phyloP scores from a whole-genome alignment of 1,140 invertebrate species.

The Sarcophaga bullata region DNA sequence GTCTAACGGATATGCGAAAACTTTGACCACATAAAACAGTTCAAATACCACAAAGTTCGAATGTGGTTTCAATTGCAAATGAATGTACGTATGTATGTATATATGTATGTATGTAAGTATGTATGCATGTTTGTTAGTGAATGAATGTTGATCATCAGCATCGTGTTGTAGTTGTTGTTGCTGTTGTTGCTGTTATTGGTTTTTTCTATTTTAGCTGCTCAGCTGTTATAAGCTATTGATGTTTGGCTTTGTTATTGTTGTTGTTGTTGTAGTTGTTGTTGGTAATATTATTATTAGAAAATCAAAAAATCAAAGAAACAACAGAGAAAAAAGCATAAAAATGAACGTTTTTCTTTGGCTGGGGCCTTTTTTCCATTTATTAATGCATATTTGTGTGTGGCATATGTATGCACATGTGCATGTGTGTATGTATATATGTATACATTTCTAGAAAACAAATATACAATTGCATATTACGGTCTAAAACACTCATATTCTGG shows the following conservation, averaged over 20 bases:
- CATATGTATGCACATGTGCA: not conserved
- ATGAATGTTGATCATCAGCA: no score
- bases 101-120: no score
- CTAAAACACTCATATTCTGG: not conserved
- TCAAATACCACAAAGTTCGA: slow-evolving; percentile 42
- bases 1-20: slow-evolving; percentile 29
- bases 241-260: not conserved
- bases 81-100: no score
- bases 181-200: slow-evolving; percentile 21
- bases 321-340: slow-evolving; percentile 9
- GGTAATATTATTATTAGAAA: slow-evolving; percentile 25
- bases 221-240: no score
- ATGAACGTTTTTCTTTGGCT: not conserved
- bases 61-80: slow-evolving; percentile 37
- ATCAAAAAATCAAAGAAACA: slow-evolving; percentile 28
- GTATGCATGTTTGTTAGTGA: no score
- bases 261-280: not conserved
- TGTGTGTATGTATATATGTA: not conserved
- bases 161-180: no score
- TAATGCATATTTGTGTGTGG: no score
- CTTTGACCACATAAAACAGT: slow-evolving; percentile 42
- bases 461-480: slow-evolving; percentile 30
- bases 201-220: not conserved
- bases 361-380: not conserved
- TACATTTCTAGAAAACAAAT: not conserved